Evolutionary conservation across 2,888 invertebrate genomes (phyloP), one percentile per base, ranked within the genome.

Genomic region (Drosophila paucipuncta): DNA sequence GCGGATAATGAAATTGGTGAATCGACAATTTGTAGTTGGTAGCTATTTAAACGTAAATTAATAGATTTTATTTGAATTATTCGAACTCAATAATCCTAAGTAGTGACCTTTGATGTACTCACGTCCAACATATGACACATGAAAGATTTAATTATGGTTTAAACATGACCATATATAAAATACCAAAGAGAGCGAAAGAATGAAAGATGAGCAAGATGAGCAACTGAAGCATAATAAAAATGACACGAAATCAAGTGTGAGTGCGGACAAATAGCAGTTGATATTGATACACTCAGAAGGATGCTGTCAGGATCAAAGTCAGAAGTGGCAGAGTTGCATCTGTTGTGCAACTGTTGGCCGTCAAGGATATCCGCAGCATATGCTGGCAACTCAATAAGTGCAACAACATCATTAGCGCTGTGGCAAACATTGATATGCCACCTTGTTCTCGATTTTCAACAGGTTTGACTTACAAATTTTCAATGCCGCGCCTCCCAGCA

Each of bases 301-400:
- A 58, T 61, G 50, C 55, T 28, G 18, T 37, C 25, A 30, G 41
- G 39, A 30, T 47, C 31, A 18, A 28, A 55, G 35, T 49, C 55
- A 47, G 9, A 7, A 9, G 25, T 47, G 47, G 11, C 18, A 43
- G 39, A 6, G 35, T 55, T 39, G 70, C 78, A 78, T 75, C 78
- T 78, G 78, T 35, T 52, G 50, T 30, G 18, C 50, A 28, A 28
- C 50, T 50, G 28, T 6, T 65, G 13, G 43, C 83, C 80, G 84
- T 84, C 90, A 89, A 77, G 75, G 85, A 87, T 82, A 87, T 84
- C 84, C 87, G 74, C 72, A 63, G 75, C 87, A 87, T 89, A 75
- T 89, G 85, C 49, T 28, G 13, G 49, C 50, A 47, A 58, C 59
- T 65, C 68, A 57, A 28, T 11, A 33, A 61, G 28, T 50, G 58